A percentile compares a stretch with the other conserved stretches of the same genome.
These are phyloP conservation scores for Heliconius hewitsoni DNA, from an alignment of 1,140 invertebrate species.

Conservation along the genomic window DNA sequence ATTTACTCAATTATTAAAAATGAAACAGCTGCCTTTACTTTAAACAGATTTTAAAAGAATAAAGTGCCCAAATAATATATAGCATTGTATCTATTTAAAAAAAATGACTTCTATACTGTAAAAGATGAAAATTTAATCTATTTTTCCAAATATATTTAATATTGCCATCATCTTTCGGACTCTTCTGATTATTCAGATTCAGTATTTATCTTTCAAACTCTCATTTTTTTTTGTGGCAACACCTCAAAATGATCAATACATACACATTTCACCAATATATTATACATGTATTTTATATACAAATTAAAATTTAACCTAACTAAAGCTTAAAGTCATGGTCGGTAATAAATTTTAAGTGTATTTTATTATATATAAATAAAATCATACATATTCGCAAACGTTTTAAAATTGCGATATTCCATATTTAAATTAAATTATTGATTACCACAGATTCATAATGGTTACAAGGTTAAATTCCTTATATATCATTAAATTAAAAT, in stretches of 20 bases:
- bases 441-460: not conserved
- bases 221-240: not conserved
- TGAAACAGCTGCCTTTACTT: not conserved
- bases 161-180: no score
- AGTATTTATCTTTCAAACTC: no score
- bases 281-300: conserved; percentile 21
- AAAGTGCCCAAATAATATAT: no score
- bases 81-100: not conserved
- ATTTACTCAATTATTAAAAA: not conserved
- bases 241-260: not conserved
- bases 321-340: conserved; percentile 64
- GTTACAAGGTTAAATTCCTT: not conserved
- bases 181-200: no score
- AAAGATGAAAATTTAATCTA: not conserved
- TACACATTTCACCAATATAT: conserved; percentile 4
- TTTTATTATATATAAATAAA: not conserved
- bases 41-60: no score
- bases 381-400: not conserved
- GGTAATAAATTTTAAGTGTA: not conserved
- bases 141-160: no score
- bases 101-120: not conserved
- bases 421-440: not conserved
- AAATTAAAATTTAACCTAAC: conserved; percentile 49
- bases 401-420: not conserved
- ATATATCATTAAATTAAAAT: not conserved